Conservation (phyloP, 2,797 vertebrate species). For the Muscicapa comitata region DNA sequence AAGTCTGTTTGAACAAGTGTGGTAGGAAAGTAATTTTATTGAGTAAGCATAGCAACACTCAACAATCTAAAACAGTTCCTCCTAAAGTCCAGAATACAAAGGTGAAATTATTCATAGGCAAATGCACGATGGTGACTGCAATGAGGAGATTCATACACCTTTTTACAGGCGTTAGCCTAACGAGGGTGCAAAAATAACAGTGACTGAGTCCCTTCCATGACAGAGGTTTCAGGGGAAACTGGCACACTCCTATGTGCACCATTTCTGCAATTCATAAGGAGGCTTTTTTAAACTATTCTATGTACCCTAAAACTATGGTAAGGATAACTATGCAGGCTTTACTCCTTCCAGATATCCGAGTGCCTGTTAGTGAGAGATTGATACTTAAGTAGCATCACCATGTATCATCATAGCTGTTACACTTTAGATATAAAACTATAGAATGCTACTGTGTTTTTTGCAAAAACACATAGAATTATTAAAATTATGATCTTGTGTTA, state of each 20-base stretch:
- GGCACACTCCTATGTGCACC: not conserved
- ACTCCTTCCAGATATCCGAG: fast-evolving
- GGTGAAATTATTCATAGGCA: slow-evolving; percentile 10
- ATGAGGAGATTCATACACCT: not conserved
- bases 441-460: not conserved
- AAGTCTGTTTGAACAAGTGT: not conserved
- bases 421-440: not conserved
- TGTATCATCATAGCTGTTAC: not conserved
- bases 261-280: not conserved
- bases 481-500: not conserved
- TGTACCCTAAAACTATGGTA: not conserved
- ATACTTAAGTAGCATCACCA: not conserved
- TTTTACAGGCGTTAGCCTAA: not conserved
- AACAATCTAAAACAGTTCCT: not conserved
- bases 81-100: not conserved
- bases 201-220: not conserved
- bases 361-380: not conserved
- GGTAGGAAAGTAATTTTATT: not conserved
- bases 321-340: not conserved
- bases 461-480: not conserved
- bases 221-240: not conserved
- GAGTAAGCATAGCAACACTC: not conserved
- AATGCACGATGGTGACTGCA: not conserved
- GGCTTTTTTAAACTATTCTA: not conserved
- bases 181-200: not conserved